A percentile compares a stretch with the other conserved stretches of the same genome.
These are phyloP conservation scores for Teleogryllus oceanicus DNA, from an alignment of 2,888 invertebrate genomes.

Conservation along the genomic window DNA sequence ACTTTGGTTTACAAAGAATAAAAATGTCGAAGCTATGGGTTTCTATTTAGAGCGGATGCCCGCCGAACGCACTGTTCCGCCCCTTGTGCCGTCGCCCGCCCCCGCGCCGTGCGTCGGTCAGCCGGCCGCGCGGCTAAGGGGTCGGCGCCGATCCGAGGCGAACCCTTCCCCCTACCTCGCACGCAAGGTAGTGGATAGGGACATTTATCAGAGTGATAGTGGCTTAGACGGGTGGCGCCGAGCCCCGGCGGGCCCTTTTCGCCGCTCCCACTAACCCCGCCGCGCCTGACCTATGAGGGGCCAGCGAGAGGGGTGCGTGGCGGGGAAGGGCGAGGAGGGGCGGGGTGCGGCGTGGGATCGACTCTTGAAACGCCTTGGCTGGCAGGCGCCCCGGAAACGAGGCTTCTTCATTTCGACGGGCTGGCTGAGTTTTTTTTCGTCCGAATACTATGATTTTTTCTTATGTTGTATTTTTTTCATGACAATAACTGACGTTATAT, in stretches of 20 bases:
- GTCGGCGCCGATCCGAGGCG: no score
- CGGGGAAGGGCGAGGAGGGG: not conserved
- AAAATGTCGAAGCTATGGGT: no score
- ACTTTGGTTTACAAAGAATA: no score
- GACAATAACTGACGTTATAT: no score
- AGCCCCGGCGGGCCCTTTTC: slow-evolving; percentile 18
- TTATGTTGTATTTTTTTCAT: no score
- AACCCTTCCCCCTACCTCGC: not conserved
- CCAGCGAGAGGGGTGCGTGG: not conserved
- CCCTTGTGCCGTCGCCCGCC: not conserved
- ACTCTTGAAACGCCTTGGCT: not conserved
- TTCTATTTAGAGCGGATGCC: no score
- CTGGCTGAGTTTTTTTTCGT: no score
- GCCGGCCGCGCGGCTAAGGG: not conserved
- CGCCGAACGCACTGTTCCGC: not conserved
- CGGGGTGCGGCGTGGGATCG: not conserved
- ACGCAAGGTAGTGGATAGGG: slow-evolving; percentile 1
- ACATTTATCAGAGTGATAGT: slow-evolving; percentile 11
- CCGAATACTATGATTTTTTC: no score
- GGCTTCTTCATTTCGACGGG: no score
- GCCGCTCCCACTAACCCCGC: not conserved
- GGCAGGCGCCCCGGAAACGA: no score
- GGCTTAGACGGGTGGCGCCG: not conserved
- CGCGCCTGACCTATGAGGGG: not conserved
- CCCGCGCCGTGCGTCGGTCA: not conserved